Evolutionary conservation across 2,113 vertebrate species (phyloP).

Genomic region (Embiotoca jacksoni): DNA sequence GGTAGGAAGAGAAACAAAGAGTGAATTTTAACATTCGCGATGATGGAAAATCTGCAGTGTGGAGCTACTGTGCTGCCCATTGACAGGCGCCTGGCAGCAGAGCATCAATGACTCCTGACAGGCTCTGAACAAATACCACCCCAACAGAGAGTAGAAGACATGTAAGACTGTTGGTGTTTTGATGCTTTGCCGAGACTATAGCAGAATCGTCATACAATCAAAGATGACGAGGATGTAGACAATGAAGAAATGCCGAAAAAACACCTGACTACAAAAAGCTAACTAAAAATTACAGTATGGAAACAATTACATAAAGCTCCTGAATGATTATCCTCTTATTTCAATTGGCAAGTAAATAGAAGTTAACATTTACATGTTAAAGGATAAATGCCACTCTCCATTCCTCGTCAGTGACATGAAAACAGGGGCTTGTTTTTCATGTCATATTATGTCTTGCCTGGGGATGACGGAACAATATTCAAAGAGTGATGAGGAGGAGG

Average conservation of each 20-base stretch:
- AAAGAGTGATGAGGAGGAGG: slow-evolving; percentile 62
- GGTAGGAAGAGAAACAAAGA: background rate
- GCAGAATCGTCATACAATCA: slow-evolving; percentile 12
- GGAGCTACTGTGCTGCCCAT: slow-evolving; percentile 17
- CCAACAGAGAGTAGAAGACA: slow-evolving; percentile 20
- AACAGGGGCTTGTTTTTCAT: slow-evolving; percentile 48
- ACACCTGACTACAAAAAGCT: background rate
- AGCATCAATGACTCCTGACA: slow-evolving; percentile 48
- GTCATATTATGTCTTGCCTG: slow-evolving; percentile 49
- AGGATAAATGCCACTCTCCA: slow-evolving; percentile 52
- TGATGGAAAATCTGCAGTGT: slow-evolving; percentile 39
- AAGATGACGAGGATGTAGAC: slow-evolving; percentile 27
- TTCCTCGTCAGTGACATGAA: slow-evolving; percentile 34
- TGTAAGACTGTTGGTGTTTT: slow-evolving; percentile 10
- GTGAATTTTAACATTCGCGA: slow-evolving; percentile 5
- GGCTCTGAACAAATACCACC: slow-evolving; percentile 35
- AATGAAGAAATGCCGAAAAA: slow-evolving; percentile 3
- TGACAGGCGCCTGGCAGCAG: slow-evolving; percentile 43
- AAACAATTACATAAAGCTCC: slow-evolving; percentile 17
- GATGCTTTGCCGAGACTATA: slow-evolving; percentile 23
- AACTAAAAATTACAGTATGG: slow-evolving; percentile 15
- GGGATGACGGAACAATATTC: slow-evolving; percentile 52
- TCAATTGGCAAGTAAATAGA: slow-evolving; percentile 50
- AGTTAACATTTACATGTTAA: slow-evolving; percentile 40
- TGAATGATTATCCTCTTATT: slow-evolving; percentile 43